Conservation (phyloP, 2,888 invertebrate genomes). For the Megamerina dolium region DNA sequence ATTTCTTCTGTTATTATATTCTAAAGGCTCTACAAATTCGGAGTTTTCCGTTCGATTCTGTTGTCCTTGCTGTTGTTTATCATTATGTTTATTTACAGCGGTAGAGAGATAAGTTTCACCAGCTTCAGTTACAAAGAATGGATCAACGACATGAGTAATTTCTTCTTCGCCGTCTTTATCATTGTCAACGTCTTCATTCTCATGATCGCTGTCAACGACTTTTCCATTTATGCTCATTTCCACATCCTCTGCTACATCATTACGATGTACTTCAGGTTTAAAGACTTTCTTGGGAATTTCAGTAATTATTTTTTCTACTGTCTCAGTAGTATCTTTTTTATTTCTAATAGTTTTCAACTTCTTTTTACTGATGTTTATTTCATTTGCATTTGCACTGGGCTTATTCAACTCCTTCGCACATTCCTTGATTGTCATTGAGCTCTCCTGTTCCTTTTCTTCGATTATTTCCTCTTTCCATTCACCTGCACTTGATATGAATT, state of each 20-base stretch:
- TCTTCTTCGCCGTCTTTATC: conserved; percentile 7
- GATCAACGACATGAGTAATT: conserved; percentile 33
- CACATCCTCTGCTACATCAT: background rate
- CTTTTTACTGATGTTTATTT: too few relatives aligned
- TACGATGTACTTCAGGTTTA: background rate
- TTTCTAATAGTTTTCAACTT: background rate
- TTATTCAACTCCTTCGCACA: too few relatives aligned
- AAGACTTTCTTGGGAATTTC: background rate
- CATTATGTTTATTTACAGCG: conserved; percentile 32
- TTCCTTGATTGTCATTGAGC: too few relatives aligned
- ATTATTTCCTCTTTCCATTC: conserved; percentile 4
- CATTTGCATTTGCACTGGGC: too few relatives aligned
- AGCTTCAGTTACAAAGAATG: conserved; percentile 44
- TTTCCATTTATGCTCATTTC: background rate
- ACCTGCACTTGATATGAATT: background rate
- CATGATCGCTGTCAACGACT: background rate
- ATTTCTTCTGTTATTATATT: background rate
- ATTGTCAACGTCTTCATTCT: background rate
- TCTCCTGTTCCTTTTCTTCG: background rate
- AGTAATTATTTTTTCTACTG: background rate
- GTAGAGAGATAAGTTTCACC: conserved; percentile 44
- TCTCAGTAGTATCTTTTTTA: background rate
- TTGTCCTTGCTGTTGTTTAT: too few relatives aligned
- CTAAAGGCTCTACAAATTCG: background rate
- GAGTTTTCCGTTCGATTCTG: background rate